Evolutionary conservation across 2,113 vertebrate species (phyloP).

Genomic region (Sitta europaea): DNA sequence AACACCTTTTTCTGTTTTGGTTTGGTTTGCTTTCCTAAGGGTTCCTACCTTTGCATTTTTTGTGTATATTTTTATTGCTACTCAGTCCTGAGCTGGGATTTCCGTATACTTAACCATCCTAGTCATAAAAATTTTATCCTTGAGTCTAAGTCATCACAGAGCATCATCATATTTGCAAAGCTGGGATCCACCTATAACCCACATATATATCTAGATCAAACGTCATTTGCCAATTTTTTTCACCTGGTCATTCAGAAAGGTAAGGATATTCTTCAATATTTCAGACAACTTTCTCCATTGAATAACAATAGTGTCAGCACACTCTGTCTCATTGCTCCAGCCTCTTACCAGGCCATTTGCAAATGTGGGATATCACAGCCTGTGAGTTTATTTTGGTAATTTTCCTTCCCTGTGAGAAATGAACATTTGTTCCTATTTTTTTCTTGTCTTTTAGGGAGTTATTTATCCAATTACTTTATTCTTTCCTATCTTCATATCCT

Average conservation of each 20-base stretch:
- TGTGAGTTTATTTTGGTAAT: neutral
- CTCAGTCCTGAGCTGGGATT: neutral
- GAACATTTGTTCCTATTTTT: neutral
- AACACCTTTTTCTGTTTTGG: neutral
- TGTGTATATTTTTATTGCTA: neutral
- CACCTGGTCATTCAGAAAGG: neutral
- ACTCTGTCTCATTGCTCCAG: neutral
- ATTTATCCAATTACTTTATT: neutral
- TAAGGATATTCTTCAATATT: neutral
- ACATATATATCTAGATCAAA: neutral
- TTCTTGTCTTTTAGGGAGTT: neutral
- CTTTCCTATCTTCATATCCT: neutral
- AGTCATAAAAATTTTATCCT: neutral
- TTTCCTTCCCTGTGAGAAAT: neutral
- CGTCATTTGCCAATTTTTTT: neutral
- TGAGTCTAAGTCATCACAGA: neutral
- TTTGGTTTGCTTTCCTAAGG: neutral
- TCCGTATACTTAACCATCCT: neutral
- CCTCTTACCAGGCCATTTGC: neutral
- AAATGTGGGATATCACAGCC: neutral
- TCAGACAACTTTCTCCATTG: neutral
- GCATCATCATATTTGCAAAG: neutral
- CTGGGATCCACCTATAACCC: neutral
- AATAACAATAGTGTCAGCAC: neutral
- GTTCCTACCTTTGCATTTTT: neutral